A percentile compares a stretch with the other conserved stretches of the same genome.
phyloP scores from a whole-genome alignment of 2,888 invertebrate species.

The Coelopa pilipes region DNA sequence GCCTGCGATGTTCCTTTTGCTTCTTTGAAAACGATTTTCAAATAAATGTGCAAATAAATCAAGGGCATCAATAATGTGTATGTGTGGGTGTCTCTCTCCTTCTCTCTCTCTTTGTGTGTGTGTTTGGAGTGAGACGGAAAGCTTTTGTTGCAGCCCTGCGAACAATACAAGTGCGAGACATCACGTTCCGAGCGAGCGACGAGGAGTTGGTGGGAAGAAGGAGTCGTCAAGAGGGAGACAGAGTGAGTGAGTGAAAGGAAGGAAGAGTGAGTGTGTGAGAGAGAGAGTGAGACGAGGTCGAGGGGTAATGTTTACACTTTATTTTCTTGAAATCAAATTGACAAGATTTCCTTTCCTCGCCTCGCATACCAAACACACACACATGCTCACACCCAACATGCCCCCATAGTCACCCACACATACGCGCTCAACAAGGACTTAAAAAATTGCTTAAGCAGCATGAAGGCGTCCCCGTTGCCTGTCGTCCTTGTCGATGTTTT shows the following conservation, averaged over 20 bases:
- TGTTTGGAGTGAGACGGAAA: not conserved
- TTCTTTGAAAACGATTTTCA: constrained; percentile 12
- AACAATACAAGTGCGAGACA: not conserved
- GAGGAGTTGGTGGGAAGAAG: not conserved
- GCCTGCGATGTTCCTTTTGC: not conserved
- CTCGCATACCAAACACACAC: not conserved
- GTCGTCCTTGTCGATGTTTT: not conserved
- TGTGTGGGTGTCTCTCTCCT: too few species aligned
- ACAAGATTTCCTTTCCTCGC: constrained; percentile 44
- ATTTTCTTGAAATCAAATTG: constrained; percentile 45
- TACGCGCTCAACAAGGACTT: not conserved
- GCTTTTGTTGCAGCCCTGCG: constrained; percentile 8
- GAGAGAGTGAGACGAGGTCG: too few species aligned
- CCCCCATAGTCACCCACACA: not conserved
- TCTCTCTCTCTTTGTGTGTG: not conserved
- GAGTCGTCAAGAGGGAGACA: not conserved
- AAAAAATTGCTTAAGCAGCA: constrained; percentile 11
- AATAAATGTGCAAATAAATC: constrained; percentile 33
- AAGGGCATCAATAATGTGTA: constrained; percentile 27
- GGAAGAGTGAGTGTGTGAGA: too few species aligned
- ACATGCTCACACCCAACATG: not conserved
- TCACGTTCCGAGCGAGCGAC: not conserved
- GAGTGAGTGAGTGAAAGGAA: too few species aligned
- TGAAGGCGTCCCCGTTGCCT: not conserved
- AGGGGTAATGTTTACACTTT: constrained; percentile 21